Evolutionary conservation across 2,113 vertebrate genomes (phyloP).

Genomic region (Girardinichthys multiradiatus): DNA sequence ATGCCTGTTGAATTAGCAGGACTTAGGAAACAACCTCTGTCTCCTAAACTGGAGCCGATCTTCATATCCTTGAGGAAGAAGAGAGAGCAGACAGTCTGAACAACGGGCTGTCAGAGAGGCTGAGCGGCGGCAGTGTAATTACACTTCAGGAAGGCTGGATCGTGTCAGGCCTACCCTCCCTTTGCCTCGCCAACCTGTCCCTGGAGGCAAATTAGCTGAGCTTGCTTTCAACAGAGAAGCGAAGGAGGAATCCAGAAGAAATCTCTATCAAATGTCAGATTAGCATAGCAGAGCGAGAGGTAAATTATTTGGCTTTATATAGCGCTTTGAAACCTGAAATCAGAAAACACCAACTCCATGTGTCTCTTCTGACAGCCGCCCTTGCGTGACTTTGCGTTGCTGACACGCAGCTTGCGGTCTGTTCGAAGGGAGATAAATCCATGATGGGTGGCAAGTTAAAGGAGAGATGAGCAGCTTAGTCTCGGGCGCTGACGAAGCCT

Average conservation of each 20-base stretch:
- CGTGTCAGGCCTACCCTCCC: constrained; percentile 39
- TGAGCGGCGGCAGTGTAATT: constrained; percentile 52
- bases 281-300: constrained; percentile 51
- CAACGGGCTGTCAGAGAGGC: constrained; percentile 33
- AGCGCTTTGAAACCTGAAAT: constrained; percentile 67
- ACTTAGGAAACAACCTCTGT: neutral
- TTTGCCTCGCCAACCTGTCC: constrained; percentile 22
- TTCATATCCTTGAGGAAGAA: constrained; percentile 13
- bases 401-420: constrained; percentile 50
- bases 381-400: constrained; percentile 68
- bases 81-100: constrained; percentile 17
- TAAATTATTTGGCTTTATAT: constrained; percentile 55
- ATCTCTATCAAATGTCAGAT: constrained; percentile 60
- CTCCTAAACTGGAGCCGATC: neutral
- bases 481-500: constrained; percentile 52
- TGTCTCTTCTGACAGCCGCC: constrained; percentile 54
- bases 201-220: constrained; percentile 35
- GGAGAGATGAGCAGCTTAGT: constrained; percentile 64
- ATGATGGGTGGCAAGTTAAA: constrained; percentile 56
- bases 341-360: constrained; percentile 29
- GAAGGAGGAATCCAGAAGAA: neutral
- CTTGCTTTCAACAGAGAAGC: constrained; percentile 5
- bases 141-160: constrained; percentile 37
- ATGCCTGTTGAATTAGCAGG: neutral
- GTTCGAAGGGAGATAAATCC: constrained; percentile 67